Base-by-base conservation (phyloP, 2,888 invertebrate species). In the Zygogramma bicolorata region DNA sequence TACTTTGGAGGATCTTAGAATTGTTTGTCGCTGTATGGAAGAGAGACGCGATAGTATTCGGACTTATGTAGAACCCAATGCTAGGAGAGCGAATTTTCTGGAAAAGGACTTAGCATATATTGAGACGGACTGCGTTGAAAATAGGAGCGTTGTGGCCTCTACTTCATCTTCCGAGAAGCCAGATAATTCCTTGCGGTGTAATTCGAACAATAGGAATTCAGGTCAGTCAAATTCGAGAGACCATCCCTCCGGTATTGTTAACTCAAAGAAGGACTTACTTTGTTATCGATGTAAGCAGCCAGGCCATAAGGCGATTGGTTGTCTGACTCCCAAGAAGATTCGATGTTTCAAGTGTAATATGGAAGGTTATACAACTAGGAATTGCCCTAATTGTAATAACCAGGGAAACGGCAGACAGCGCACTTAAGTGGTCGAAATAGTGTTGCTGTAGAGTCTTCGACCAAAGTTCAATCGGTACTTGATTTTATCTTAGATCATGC, bases 401-500 rank as follows among this genome's bases (percentile, higher is more conserved):
- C 65, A 65, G 57, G 65, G 58, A 65, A 57, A 65, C 38, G 57
- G 31, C 10, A n/a, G 0, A 5, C 31, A 27, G 57, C 65, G 65
- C 34, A 42, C 65, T 31, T 57, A 57, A 65, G 22, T 18, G 65
- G 22, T 65, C 20, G 38, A 46, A 42, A 5, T 15, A 42, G 18
- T 42, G 18, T 42, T 42, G 42, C 15, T 42, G 42, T 15, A 18
- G 18, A 15, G 18, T 13, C 0, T 65, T 38, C 22, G 22, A 49
- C 62, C 57, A 42, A 42, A n/a, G 3, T 69, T 42, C 62, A 58
- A 58, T 27, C 46, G n/a, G 13, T 63, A 7, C 22, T 70, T 1
- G 59, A 65, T 38, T 70, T 63, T 46, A 57, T 65, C 13, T 34
- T 70, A 31, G 65, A 70, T 15, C 59, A 70, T 31, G 46, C 59